These are phyloP conservation scores for Toxostoma redivivum DNA, from an alignment of 2,113 vertebrate genomes.

Conservation along the genomic window DNA sequence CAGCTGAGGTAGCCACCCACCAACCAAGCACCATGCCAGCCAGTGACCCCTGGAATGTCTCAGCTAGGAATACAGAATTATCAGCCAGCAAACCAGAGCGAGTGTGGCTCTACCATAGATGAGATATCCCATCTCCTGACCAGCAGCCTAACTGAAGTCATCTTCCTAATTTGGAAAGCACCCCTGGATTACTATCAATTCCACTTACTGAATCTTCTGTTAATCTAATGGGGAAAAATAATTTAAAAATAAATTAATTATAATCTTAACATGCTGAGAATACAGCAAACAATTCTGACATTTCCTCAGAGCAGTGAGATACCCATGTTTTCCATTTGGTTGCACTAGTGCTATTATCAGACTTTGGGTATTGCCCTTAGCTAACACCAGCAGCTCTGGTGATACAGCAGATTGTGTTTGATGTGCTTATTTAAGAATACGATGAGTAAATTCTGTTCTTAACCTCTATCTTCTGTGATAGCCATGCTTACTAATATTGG, in stretches of 20 bases:
- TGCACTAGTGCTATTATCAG: neutral
- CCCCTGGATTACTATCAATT: neutral
- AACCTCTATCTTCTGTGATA: neutral
- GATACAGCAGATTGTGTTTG: neutral
- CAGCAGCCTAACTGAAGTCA: neutral
- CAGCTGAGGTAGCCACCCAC: neutral
- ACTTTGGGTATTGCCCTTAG: neutral
- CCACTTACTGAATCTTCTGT: neutral
- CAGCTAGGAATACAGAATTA: neutral
- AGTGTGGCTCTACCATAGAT: neutral
- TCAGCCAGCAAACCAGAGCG: neutral
- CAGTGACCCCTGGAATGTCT: neutral
- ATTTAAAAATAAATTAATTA: neutral
- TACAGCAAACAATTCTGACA: neutral
- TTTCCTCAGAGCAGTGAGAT: neutral
- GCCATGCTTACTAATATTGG: neutral
- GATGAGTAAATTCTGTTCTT: neutral
- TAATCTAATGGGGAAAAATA: neutral
- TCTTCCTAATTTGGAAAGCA: neutral
- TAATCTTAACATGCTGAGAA: neutral
- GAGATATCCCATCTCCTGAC: neutral
- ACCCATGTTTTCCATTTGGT: neutral
- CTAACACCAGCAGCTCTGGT: neutral
- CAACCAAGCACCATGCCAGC: fast-evolving
- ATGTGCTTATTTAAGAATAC: neutral